phyloP scores from a whole-genome alignment of 2,888 invertebrate genomes.

The Cantharis rustica region DNA sequence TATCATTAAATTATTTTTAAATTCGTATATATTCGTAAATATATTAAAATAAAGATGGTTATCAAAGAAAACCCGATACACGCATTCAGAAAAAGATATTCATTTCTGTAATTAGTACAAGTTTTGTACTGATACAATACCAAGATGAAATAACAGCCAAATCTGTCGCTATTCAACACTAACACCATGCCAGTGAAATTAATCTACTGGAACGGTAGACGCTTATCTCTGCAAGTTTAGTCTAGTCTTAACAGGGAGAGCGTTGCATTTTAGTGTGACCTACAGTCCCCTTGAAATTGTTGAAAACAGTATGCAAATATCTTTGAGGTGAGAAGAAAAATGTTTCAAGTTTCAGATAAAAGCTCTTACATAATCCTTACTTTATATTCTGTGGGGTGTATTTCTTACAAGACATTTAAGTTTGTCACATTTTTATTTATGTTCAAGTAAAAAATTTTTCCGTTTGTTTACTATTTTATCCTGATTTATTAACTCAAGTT shows the following conservation, averaged over 20 bases:
- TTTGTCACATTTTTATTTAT: constrained; percentile 5
- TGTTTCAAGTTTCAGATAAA: constrained; percentile 29
- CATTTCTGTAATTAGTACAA: background rate
- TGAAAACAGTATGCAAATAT: constrained; percentile 25
- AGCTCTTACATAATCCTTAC: constrained; percentile 26
- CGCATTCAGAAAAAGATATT: background rate
- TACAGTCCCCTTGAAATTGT: constrained; percentile 10
- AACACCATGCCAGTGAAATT: background rate
- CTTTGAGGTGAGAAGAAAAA: constrained; percentile 24
- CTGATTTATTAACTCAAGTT: background rate
- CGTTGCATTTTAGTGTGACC: constrained; percentile 11
- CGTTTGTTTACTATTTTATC: background rate
- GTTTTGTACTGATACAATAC: background rate
- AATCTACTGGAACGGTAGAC: constrained; percentile 7
- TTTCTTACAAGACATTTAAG: constrained; percentile 10
- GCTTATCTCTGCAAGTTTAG: constrained; percentile 12
- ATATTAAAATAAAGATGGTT: too few relatives aligned
- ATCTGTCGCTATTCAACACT: constrained; percentile 12
- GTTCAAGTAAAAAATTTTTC: background rate
- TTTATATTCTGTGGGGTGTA: constrained; percentile 23
- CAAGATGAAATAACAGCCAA: constrained; percentile 12
- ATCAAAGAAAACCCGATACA: too few relatives aligned
- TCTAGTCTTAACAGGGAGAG: constrained; percentile 2
- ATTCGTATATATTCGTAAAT: too few relatives aligned
- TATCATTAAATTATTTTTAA: too few relatives aligned